Base-by-base conservation (phyloP, 2,888 invertebrate genomes). In the Chaetogeoica ovagalla region DNA sequence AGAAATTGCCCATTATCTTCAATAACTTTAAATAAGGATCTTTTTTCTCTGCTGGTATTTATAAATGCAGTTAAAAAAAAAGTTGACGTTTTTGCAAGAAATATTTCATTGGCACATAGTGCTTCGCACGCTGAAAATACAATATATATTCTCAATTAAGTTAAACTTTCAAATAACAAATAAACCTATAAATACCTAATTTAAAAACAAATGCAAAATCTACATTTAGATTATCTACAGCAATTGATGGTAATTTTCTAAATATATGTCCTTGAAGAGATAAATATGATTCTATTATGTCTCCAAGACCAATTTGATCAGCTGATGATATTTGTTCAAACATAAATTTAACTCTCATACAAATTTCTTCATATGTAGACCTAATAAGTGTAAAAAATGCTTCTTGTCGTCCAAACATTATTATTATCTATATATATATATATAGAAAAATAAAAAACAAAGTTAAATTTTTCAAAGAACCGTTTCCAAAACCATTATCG, bases 41-140 rank as follows among this genome's bases (percentile, higher is more conserved):
- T 86, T 30, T 86, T 85, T 83, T 90, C 89, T 77, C 89, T 86
- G 83, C 89, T 89, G 82, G 88, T 87, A 66, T 86, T 86, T 63
- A 92, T 89, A 82, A 91, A 90, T 84, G 89, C 89, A 21, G 87
- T 88, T 82, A 92, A 85, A 85, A 91, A 92, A 65, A 86, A 87
- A 11, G 89, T 88, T 13, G 90, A 88, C 11, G 90, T 88, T 85
- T 89, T 91, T 13, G 90, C 88, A 1, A 90, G 89, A 69, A 87
- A 88, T 30, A 87, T 86, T 86, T 92, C 92, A 19, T 90, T 90
- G 82, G 92, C 85, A 63, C 87, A 86, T 83, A 92, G 85, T 81
- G 90, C 90, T 82, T 89, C 85, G 55, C 83, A 83, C 75, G 68
- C 81, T 81, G 21, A 21, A 72, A 63, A 48, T 43, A 59, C 19